These are phyloP conservation scores for Cataglyphis albicans DNA, from an alignment of 2,888 invertebrate species.

Conservation along the genomic window DNA sequence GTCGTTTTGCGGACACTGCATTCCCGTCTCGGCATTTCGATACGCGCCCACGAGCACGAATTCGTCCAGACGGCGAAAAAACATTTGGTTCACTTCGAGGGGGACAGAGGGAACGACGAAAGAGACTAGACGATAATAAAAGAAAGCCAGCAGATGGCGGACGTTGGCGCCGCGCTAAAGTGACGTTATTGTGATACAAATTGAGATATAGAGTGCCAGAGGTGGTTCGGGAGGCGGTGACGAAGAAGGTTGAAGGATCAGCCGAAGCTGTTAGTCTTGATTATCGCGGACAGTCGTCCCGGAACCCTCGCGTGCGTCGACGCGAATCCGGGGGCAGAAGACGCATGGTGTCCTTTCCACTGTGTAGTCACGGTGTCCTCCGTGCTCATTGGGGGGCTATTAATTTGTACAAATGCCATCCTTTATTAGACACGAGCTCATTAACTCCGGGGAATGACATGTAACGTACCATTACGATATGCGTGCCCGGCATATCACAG, in stretches of 20 bases:
- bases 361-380: conserved; percentile 53
- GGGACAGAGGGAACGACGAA: not conserved
- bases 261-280: conserved; percentile 85
- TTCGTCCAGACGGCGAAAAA: conserved; percentile 58
- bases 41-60: conserved; percentile 61
- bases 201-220: conserved; percentile 83
- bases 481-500: conserved; percentile 18
- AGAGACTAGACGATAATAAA: conserved; percentile 42
- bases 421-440: conserved; percentile 70
- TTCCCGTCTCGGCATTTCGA: conserved; percentile 60
- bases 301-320: conserved; percentile 72
- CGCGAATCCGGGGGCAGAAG: conserved; percentile 70
- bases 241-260: conserved; percentile 84
- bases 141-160: conserved; percentile 37
- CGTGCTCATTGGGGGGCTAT: conserved; percentile 71
- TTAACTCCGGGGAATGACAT: conserved; percentile 46
- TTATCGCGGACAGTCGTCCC: conserved; percentile 83
- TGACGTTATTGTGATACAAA: conserved; percentile 85
- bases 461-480: conserved; percentile 42
- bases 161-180: conserved; percentile 75
- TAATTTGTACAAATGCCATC: conserved; percentile 78
- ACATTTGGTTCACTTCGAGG: conserved; percentile 1
- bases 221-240: conserved; percentile 70
- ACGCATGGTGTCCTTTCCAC: conserved; percentile 75
- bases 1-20: conserved; percentile 60